Base-by-base conservation (phyloP, 2,797 vertebrate species). In the Etheostoma nigrum region DNA sequence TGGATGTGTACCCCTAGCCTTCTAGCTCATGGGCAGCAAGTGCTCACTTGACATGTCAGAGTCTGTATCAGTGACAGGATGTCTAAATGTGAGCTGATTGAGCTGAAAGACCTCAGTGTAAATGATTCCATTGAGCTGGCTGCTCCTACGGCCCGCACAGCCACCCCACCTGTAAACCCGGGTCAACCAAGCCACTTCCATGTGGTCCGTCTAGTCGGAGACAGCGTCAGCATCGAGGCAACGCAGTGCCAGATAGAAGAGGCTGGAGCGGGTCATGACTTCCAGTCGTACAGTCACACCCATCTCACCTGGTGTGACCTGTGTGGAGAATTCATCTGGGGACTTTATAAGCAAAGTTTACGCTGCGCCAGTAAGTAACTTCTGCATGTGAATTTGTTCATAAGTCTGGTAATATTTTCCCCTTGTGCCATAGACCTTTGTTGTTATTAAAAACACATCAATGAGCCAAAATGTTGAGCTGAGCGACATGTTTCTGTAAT, bases 321-420 rank as follows among this genome's bases (percentile, higher is more conserved):
- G 83, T 99, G 98, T 86, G 98, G 98, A 33, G 97, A 99, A 69
- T 99, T 99, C 94, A 96, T 99, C 92, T 99, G 97, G 98, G 97
- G 97, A 40, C 94, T 98, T 54, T 97, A 96, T 92, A 97, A 96
- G 84, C 98, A 96, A 91, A 96, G 96, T 75, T 91, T 99, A 70
- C 96, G 96, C 78, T 99, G 98, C 83, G 72, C 88, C 77, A 93
- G 98, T 99, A 92, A 99, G 98, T 99, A 96, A 2, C 47, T 21
- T 11, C 19, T 21, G 7, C 33, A 25, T 54, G 21, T 25, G 15
- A 52, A 62, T 62, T 21, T 61, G 2, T 57, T 15, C 42, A 11
- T 4, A 40, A 40, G 36, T 40, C 36, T 27, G 18, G 45, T 71
- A 23, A 61, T 36, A 54, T 62, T 74, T 65, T 55, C 47, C 10